Conservation (phyloP, 2,113 vertebrate species). For the Leucopternis melanops region DNA sequence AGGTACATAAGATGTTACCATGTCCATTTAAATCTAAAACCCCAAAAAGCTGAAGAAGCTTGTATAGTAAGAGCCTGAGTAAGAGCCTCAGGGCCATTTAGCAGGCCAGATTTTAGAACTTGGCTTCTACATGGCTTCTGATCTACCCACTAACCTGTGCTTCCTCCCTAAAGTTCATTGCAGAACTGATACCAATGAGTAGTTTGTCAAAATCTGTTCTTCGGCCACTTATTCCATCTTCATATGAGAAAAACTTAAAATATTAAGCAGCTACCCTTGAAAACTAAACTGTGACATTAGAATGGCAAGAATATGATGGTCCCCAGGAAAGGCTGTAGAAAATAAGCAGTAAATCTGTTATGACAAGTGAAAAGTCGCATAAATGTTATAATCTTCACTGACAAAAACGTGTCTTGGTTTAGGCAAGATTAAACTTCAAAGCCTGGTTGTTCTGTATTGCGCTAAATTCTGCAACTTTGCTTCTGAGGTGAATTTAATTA, state of each 20-base stretch:
- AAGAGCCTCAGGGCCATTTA: background rate
- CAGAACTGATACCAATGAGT: background rate
- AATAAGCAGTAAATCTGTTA: constrained; percentile 15
- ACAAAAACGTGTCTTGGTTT: background rate
- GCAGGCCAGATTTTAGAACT: background rate
- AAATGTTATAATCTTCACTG: constrained; percentile 14
- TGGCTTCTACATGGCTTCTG: background rate
- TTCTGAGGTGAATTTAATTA: background rate
- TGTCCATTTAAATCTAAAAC: background rate
- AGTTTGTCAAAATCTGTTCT: background rate
- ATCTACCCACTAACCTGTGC: background rate
- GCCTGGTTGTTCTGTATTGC: background rate
- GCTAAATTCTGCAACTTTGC: background rate
- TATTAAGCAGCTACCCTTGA: background rate
- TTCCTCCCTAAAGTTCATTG: background rate
- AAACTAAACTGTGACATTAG: background rate
- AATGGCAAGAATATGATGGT: background rate
- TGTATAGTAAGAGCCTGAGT: background rate
- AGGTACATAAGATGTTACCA: background rate
- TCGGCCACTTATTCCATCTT: background rate
- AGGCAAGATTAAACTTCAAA: constrained; percentile 6
- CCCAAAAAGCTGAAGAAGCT: background rate
- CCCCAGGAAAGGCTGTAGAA: background rate
- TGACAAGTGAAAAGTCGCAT: constrained; percentile 1
- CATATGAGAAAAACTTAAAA: background rate